Conservation (phyloP, 2,888 invertebrate genomes). For the Drosophila nigricruria region DNA sequence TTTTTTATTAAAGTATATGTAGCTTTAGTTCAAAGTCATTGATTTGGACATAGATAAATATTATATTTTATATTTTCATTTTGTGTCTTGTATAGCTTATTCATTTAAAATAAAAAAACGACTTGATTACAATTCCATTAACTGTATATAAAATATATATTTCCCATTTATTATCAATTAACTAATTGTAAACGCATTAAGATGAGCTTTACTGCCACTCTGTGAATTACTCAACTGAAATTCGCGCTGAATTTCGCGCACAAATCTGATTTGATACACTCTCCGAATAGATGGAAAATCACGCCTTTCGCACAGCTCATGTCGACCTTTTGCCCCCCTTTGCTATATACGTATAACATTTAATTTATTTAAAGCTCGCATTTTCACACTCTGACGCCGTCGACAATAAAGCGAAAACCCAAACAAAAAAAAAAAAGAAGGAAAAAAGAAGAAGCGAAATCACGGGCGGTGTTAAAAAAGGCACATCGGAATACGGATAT, state of each 20-base stretch:
- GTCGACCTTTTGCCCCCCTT: conserved; percentile 9
- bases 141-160: not conserved
- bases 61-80: too few species aligned
- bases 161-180: too few species aligned
- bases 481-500: conserved; percentile 51
- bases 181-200: not conserved
- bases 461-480: conserved; percentile 35
- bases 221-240: not conserved
- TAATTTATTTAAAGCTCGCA: conserved; percentile 75
- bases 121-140: too few species aligned
- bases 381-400: conserved; percentile 66
- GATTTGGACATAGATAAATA: too few species aligned
- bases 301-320: conserved; percentile 37
- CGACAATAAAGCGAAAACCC: conserved; percentile 37
- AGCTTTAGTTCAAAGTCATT: too few species aligned
- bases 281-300: conserved; percentile 24
- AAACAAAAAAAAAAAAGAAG: conserved; percentile 1
- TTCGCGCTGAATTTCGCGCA: conserved; percentile 1
- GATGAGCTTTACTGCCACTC: not conserved
- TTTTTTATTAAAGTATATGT: too few species aligned
- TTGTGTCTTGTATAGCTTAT: too few species aligned
- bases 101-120: too few species aligned
- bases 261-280: conserved; percentile 23
- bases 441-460: conserved; percentile 32
- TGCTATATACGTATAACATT: conserved; percentile 45